phyloP scores from a whole-genome alignment of 2,797 vertebrate genomes.

The Enteromius treurensis region DNA sequence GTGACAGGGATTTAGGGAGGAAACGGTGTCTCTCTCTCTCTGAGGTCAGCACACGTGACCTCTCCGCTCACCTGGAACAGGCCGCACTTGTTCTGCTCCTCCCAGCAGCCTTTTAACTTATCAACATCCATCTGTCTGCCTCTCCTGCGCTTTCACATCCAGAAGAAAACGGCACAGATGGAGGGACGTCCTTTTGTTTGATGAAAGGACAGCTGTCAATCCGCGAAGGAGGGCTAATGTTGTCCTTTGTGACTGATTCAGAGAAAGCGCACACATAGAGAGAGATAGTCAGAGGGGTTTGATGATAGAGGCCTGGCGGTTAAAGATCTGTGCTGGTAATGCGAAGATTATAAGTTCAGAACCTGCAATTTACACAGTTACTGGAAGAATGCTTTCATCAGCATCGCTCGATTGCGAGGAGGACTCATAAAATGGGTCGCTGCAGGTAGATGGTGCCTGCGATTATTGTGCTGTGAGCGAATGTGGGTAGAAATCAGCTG shows the following conservation, averaged over 20 bases:
- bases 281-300: slow-evolving; percentile 1
- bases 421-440: background rate
- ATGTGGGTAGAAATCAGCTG: slow-evolving; percentile 8
- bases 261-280: background rate
- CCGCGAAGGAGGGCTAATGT: slow-evolving; percentile 33
- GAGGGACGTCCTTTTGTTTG: background rate
- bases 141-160: slow-evolving; percentile 19
- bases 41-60: slow-evolving; percentile 33
- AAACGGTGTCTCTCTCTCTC: slow-evolving; percentile 52
- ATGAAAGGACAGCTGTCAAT: slow-evolving; percentile 47
- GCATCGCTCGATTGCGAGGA: background rate
- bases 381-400: slow-evolving; percentile 40
- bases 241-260: slow-evolving; percentile 8
- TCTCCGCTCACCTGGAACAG: slow-evolving; percentile 65
- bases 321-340: slow-evolving; percentile 24
- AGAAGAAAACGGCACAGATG: slow-evolving; percentile 39
- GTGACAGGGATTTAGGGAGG: slow-evolving; percentile 68
- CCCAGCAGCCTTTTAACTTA: slow-evolving; percentile 28
- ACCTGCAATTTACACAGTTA: slow-evolving; percentile 15
- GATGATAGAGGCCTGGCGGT: background rate
- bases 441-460: slow-evolving; percentile 1
- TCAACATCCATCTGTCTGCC: slow-evolving; percentile 31
- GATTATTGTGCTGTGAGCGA: slow-evolving; percentile 11
- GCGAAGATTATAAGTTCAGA: slow-evolving; percentile 39
- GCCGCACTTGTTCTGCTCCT: background rate